These are phyloP conservation scores for Stomorhina lunata DNA, from an alignment of 2,888 invertebrate genomes.

Conservation along the genomic window DNA sequence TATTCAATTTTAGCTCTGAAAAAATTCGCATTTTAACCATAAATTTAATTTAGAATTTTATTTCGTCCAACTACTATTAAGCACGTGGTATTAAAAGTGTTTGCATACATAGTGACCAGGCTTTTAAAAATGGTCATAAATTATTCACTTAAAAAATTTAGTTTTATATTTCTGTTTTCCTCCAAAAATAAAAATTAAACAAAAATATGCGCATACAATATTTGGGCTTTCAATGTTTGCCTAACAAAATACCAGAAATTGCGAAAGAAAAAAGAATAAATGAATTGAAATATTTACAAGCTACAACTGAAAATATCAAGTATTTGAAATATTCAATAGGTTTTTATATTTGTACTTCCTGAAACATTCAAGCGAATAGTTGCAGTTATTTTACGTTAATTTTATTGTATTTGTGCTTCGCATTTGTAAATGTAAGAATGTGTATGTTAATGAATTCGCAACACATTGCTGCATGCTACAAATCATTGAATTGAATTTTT, in stretches of 20 bases:
- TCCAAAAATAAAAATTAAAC: slow-evolving; percentile 16
- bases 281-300: slow-evolving; percentile 12
- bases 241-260: background rate
- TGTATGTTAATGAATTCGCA: slow-evolving; percentile 41
- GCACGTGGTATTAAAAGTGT: slow-evolving; percentile 51
- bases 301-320: background rate
- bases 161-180: slow-evolving; percentile 11
- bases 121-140: slow-evolving; percentile 62
- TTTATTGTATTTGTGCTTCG: background rate
- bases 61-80: background rate
- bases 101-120: slow-evolving; percentile 58
- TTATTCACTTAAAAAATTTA: slow-evolving; percentile 53
- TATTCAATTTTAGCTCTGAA: background rate
- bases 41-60: slow-evolving; percentile 38
- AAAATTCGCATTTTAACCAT: slow-evolving; percentile 4
- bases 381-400: background rate
- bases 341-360: background rate
- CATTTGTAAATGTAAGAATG: background rate
- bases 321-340: slow-evolving; percentile 14
- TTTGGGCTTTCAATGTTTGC: background rate
- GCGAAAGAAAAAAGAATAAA: background rate
- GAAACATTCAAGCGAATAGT: slow-evolving; percentile 3
- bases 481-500: slow-evolving; percentile 20
- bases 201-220: slow-evolving; percentile 2
- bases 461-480: slow-evolving; percentile 40